Evolutionary conservation across 1,140 invertebrate species (phyloP), one percentile per base, ranked within the genome.

Genomic region (Drosophila neocordata): DNA sequence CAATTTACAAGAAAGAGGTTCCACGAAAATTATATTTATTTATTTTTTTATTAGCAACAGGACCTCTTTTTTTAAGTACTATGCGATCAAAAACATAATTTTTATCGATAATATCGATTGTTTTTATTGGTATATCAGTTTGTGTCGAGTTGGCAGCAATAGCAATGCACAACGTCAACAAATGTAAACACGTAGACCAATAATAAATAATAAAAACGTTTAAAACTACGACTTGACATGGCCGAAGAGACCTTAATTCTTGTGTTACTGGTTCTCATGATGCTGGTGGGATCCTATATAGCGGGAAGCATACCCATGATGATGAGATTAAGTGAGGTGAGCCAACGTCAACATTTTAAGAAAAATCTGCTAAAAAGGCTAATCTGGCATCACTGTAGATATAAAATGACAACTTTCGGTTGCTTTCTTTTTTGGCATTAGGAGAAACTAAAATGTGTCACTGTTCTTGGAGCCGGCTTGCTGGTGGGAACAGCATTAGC

Each of bases 401-500:
- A 34, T 15, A 11, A 27, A 15, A 34, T 31, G 27, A 31, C 27
- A 31, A 31, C 9, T 44, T 48, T 22, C 55, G 41, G 3, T 20
- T n/a, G 12, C 51, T 27, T 35, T 52, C 15, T 60, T 57, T 44
- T 27, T 18, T 89, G 12, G 18, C 61, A 57, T 61, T 91, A 99
- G 98, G 97, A 97, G 62, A 99, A 98, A 92, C 92, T 99, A 20
- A 96, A 98, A 90, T 93, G 98, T 80, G 95, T 99, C 31, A 99
- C 98, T 18, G 95, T 99, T 34, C 94, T 99, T 52, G 99, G 99
- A 53, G 98, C 99, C 53, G 99, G 99, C 22, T 93, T 99, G 7
- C 93, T 99, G n/a, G 97, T 99, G 44, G 99, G 99, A 3, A 99
- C 99, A 62, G 98, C 99, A 0, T 92, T 99, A 55, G 96, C 97